phyloP scores from a whole-genome alignment of 2,888 invertebrate genomes.

The Tribolium freemani region DNA sequence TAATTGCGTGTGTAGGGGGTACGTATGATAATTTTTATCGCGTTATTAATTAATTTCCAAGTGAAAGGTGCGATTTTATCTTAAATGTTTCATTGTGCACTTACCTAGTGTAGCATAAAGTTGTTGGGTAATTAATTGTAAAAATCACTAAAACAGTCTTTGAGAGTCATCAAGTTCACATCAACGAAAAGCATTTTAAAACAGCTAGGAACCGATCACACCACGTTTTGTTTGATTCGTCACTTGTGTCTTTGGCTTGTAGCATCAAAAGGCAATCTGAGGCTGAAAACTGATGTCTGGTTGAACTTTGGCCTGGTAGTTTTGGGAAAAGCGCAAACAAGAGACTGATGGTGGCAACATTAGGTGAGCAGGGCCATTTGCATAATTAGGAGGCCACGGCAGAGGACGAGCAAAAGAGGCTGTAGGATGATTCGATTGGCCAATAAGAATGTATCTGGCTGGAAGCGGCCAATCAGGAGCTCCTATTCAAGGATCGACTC shows the following conservation, averaged over 20 bases:
- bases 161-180: too few relatives aligned
- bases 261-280: conserved; percentile 37
- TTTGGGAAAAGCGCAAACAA: conserved; percentile 64
- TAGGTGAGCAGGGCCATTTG: conserved; percentile 64
- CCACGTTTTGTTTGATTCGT: not conserved
- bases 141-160: too few relatives aligned
- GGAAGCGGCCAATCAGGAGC: conserved; percentile 51
- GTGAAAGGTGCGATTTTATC: not conserved
- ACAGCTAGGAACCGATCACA: not conserved
- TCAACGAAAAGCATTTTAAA: too few relatives aligned
- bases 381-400: conserved; percentile 62
- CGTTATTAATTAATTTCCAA: not conserved
- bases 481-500: conserved; percentile 31
- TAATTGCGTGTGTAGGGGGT: not conserved
- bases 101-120: not conserved
- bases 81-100: not conserved
- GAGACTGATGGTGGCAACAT: conserved; percentile 60
- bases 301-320: conserved; percentile 63
- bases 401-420: conserved; percentile 57
- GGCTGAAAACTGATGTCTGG: conserved; percentile 28
- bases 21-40: not conserved
- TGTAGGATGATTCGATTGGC: conserved; percentile 47
- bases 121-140: not conserved
- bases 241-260: not conserved
- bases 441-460: conserved; percentile 48